These are phyloP conservation scores for Daubentonia madagascariensis DNA, from an alignment of 2,113 vertebrate species.

Conservation along the genomic window DNA sequence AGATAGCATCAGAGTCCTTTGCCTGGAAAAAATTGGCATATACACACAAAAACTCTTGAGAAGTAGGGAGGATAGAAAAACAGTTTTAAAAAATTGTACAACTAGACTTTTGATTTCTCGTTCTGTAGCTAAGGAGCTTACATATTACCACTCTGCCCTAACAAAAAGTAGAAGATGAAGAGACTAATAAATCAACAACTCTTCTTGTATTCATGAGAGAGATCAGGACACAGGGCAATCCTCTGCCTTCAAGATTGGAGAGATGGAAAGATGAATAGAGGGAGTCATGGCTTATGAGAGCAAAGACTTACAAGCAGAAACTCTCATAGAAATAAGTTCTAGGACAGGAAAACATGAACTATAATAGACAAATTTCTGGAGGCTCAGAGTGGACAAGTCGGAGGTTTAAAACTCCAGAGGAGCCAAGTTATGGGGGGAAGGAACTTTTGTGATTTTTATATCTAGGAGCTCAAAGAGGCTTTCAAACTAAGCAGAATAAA, in stretches of 20 bases:
- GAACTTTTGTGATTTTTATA: neutral
- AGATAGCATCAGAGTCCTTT: neutral
- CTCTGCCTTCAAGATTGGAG: neutral
- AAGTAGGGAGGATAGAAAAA: neutral
- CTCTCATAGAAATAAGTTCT: neutral
- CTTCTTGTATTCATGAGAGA: neutral
- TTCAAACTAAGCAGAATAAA: neutral
- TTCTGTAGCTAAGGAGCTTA: neutral
- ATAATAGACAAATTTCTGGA: neutral
- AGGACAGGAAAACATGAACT: neutral
- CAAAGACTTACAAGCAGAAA: neutral
- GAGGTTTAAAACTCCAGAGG: neutral
- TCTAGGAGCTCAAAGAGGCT: neutral
- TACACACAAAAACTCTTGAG: neutral
- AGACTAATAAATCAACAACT: neutral
- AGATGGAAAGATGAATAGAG: too few relatives aligned
- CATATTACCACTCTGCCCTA: neutral
- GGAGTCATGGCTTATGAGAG: neutral
- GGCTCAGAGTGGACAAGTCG: neutral
- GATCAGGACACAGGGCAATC: too few relatives aligned
- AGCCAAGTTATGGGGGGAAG: too few relatives aligned
- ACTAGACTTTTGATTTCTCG: neutral
- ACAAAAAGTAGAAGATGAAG: neutral
- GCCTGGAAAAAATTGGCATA: neutral
- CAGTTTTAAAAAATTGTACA: neutral